Percentiles rank a stretch among this genome's conserved stretches.
Conservation (phyloP, 2,113 vertebrate genomes). For the Hydropotes inermis region DNA sequence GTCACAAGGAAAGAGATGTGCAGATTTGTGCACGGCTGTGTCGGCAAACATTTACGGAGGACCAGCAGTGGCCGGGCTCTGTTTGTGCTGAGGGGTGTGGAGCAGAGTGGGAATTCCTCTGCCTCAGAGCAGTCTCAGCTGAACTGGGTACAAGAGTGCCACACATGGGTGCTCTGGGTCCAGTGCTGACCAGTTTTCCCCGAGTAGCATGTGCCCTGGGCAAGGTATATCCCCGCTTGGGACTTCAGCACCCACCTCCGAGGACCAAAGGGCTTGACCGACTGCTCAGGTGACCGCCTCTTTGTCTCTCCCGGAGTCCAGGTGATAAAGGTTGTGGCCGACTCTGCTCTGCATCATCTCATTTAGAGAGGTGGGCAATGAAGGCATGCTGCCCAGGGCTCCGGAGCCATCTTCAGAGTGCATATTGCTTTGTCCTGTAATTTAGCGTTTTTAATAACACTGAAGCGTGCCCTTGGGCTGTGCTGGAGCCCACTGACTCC, state of each 20-base stretch:
- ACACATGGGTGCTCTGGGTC: background rate
- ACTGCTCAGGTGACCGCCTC: background rate
- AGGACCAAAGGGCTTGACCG: background rate
- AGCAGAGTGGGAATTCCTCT: too few relatives aligned
- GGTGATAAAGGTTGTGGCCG: background rate
- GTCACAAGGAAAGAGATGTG: background rate
- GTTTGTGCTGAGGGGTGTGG: background rate
- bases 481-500: background rate
- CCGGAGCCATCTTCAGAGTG: background rate
- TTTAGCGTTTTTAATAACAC: background rate
- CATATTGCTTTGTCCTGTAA: background rate
- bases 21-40: too few relatives aligned
- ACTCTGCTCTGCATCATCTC: background rate
- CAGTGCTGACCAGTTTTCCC: background rate
- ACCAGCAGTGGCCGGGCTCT: background rate
- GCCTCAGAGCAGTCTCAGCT: background rate
- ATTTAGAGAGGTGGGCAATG: background rate
- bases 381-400: background rate
- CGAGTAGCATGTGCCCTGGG: background rate
- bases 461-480: background rate
- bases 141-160: background rate
- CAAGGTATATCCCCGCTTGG: background rate
- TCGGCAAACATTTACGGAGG: background rate
- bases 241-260: background rate
- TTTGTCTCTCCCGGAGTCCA: background rate